These are phyloP conservation scores for Macropodus opercularis DNA, from an alignment of 2,797 vertebrate species.

Conservation along the genomic window DNA sequence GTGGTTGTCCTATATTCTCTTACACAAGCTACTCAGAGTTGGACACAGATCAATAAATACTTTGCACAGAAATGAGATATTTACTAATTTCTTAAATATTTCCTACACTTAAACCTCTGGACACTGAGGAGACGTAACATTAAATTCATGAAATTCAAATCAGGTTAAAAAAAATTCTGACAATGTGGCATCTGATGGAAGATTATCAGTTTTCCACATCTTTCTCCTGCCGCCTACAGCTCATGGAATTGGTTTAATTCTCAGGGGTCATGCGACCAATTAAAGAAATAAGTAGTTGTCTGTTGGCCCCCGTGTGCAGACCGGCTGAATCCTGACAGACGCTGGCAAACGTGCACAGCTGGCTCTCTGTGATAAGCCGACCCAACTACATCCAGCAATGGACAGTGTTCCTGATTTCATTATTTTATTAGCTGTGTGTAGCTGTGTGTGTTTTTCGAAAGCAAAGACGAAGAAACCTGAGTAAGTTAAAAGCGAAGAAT, in stretches of 20 bases:
- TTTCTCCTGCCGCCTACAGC: slow-evolving; percentile 17
- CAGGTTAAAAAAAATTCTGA: background rate
- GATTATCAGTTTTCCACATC: slow-evolving; percentile 26
- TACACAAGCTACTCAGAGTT: slow-evolving; percentile 6
- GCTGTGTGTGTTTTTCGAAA: slow-evolving; percentile 24
- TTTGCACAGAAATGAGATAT: slow-evolving; percentile 1
- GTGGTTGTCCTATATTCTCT: slow-evolving; percentile 20
- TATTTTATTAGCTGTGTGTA: slow-evolving; percentile 62
- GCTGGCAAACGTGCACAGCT: slow-evolving; percentile 59
- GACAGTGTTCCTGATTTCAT: slow-evolving; percentile 77
- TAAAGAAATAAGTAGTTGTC: slow-evolving; percentile 74
- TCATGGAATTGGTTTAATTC: slow-evolving; percentile 73
- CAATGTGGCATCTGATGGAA: slow-evolving; percentile 20
- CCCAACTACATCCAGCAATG: slow-evolving; percentile 62
- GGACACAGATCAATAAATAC: background rate
- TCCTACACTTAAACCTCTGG: background rate
- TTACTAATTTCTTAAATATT: too few relatives aligned
- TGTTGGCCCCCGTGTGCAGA: slow-evolving; percentile 69
- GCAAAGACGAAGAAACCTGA: too few relatives aligned
- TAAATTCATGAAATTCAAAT: slow-evolving; percentile 1
- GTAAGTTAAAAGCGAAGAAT: slow-evolving; percentile 34
- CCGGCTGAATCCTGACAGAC: slow-evolving; percentile 54
- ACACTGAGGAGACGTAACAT: background rate
- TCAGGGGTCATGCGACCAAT: slow-evolving; percentile 78
- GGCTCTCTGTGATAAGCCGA: slow-evolving; percentile 65